Evolutionary conservation across 2,113 vertebrate species (phyloP), one percentile per base, ranked within the genome.

Genomic region (Sakesphorus luctuosus): DNA sequence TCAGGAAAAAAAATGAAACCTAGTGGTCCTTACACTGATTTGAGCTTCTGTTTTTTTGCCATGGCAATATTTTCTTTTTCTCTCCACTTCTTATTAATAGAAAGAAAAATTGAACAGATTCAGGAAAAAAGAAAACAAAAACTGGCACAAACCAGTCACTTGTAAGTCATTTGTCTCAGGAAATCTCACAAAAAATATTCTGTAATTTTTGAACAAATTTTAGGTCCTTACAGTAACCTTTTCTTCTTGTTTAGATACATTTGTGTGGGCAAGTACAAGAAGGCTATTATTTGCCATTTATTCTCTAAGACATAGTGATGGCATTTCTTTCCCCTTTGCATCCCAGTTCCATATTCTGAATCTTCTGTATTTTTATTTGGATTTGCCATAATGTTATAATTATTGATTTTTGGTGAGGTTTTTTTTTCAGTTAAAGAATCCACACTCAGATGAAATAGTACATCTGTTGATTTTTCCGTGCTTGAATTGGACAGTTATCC

Each of bases 141-240:
- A 38, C 13, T 13, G 19, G 2, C 49, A 44, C 4, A 43, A 50
- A 71, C 4, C 0, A 0, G 73, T 28, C 16, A 29, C 16, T 89
- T 71, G 77, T 31, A 83, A 85, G 15, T 8, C 25, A 3, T 89
- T 92, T 92, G 67, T 56, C 33, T 59, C 1, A 0, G 31, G 24
- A 11, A 81, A 81, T 62, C 33, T 67, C 53, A 74, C 31, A 74
- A 87, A 55, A 3, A 53, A 6, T 53, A 56, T 85, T 68, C 43
- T 35, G 24, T 16, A 85, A 71, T n/a, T 31, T 18, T 52, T 68
- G 33, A 75, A 95, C 4, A 15, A 49, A 79, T 86, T 90, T 86
- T 49, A 81, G 10, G 26, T 36, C 65, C 84, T 90, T 74, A 67
- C 9, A 26, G 50, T 1, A 62, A 36, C 11, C 58, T 88, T 28